phyloP scores from a whole-genome alignment of 2,113 vertebrate genomes.

The Mobula hypostoma region DNA sequence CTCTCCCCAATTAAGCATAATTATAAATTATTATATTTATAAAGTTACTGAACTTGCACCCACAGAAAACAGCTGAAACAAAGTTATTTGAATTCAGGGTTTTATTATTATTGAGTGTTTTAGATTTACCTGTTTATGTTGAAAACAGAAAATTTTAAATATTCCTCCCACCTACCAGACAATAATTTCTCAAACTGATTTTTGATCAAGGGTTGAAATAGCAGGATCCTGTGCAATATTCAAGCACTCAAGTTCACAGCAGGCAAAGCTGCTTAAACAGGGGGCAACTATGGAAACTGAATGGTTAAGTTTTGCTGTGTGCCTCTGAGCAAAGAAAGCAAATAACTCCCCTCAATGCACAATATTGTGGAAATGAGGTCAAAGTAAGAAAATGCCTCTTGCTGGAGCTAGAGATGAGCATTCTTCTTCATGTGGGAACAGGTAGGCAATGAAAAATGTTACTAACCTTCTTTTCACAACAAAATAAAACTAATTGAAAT shows the following conservation, averaged over 20 bases:
- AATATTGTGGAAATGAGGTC: background rate
- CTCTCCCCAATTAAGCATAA: background rate
- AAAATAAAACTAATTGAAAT: conserved; percentile 7
- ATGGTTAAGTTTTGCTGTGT: background rate
- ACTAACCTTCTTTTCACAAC: background rate
- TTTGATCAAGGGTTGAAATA: background rate
- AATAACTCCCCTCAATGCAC: background rate
- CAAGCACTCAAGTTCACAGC: no score
- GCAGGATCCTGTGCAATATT: background rate
- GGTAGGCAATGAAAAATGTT: background rate
- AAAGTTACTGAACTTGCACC: background rate
- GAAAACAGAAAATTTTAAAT: background rate
- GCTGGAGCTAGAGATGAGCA: background rate
- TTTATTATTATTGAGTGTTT: background rate
- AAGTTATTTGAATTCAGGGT: background rate
- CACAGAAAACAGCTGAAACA: background rate
- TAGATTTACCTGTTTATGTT: background rate
- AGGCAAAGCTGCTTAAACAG: background rate
- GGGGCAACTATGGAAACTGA: background rate
- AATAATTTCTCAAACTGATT: background rate
- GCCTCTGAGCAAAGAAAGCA: background rate
- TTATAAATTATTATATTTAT: background rate
- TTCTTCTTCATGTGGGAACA: background rate
- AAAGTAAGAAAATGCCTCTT: background rate
- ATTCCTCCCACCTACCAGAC: background rate